Evolutionary conservation across 2,113 vertebrate species (phyloP).

Genomic region (Dicrurus megarhynchus): DNA sequence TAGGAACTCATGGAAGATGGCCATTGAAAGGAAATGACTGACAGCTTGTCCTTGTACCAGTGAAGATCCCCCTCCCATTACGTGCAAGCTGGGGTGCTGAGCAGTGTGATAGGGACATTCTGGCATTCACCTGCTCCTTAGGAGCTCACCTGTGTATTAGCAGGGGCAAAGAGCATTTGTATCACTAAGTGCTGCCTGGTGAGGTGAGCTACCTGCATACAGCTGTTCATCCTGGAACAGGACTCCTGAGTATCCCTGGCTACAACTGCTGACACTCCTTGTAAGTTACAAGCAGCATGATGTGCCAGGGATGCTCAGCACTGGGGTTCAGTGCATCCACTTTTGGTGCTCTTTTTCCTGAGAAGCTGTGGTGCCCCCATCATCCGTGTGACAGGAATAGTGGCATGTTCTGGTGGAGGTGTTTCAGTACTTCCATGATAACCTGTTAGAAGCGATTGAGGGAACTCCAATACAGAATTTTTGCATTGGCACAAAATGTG

Average conservation of each 20-base stretch:
- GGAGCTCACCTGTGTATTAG: rapidly evolving
- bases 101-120: neutral
- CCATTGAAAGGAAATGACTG: neutral
- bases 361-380: neutral
- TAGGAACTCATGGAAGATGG: neutral
- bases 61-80: neutral
- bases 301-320: neutral
- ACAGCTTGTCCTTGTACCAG: neutral
- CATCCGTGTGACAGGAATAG: neutral
- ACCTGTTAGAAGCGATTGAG: neutral
- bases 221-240: neutral
- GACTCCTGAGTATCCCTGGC: neutral
- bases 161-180: neutral
- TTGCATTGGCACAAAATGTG: neutral
- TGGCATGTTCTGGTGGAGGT: neutral
- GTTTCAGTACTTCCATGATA: neutral
- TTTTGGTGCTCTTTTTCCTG: neutral
- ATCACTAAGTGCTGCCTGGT: neutral
- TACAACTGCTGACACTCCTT: rapidly evolving
- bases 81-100: neutral
- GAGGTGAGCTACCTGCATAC: neutral
- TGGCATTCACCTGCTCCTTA: neutral
- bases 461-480: neutral
- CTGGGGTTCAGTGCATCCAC: neutral
- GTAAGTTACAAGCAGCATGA: neutral